Evolutionary conservation across 2,888 invertebrate genomes (phyloP).

Genomic region (Andrena chrysosceles): DNA sequence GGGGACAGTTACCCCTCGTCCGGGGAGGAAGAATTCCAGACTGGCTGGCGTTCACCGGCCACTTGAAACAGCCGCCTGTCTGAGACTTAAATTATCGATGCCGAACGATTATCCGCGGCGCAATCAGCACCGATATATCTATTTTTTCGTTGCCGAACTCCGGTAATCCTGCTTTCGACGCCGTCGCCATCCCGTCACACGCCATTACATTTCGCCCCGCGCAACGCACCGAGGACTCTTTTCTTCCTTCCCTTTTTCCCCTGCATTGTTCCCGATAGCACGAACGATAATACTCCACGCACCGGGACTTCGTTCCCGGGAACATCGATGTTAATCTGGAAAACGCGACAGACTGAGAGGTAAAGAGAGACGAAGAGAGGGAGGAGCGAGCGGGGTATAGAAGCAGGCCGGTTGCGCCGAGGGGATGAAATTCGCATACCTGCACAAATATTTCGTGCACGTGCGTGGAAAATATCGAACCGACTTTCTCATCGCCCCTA

Average conservation of each 20-base stretch:
- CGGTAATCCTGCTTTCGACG: slow-evolving; percentile 57
- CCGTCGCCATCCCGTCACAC: slow-evolving; percentile 32
- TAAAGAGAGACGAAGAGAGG: not conserved
- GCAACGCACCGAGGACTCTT: slow-evolving; percentile 34
- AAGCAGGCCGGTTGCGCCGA: slow-evolving; percentile 11
- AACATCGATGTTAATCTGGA: slow-evolving; percentile 66
- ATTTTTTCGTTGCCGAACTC: slow-evolving; percentile 43
- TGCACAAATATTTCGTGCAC: slow-evolving; percentile 68
- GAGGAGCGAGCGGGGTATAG: too few species aligned
- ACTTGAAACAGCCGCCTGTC: slow-evolving; percentile 48
- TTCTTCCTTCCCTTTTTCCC: slow-evolving; percentile 6
- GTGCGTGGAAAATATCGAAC: slow-evolving; percentile 65
- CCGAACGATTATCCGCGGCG: slow-evolving; percentile 44
- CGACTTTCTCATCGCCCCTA: slow-evolving; percentile 41
- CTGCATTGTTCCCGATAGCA: slow-evolving; percentile 58
- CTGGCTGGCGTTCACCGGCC: slow-evolving; percentile 27
- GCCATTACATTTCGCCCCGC: slow-evolving; percentile 40
- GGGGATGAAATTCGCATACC: slow-evolving; percentile 67
- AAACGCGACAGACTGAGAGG: slow-evolving; percentile 36
- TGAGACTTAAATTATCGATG: slow-evolving; percentile 62
- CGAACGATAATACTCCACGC: slow-evolving; percentile 63
- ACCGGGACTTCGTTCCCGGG: slow-evolving; percentile 49
- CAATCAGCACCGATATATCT: slow-evolving; percentile 57
- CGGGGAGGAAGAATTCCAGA: slow-evolving; percentile 20
- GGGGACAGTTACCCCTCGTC: slow-evolving; percentile 22